Evolutionary conservation across 2,888 invertebrate species (phyloP), one percentile per base, ranked within the genome.

Genomic region (Eledone cirrhosa): DNA sequence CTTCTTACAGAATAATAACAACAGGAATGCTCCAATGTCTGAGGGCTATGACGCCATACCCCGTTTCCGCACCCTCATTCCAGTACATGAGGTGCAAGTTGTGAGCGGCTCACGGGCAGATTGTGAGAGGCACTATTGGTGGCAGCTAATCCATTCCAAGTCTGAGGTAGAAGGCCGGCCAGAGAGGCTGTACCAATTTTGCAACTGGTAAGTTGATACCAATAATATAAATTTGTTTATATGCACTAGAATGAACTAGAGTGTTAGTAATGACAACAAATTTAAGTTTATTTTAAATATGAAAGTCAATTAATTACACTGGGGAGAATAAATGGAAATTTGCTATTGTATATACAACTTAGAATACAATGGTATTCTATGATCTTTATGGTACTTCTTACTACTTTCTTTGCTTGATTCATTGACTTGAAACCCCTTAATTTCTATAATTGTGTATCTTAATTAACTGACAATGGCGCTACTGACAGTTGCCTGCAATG

Each of bases 11-110:
- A 27, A 24, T 16, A 48, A 53, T 24, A 22, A n/a, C 78, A 80
- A 79, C 59, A n/a, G 63, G 48, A 63, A 65, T n/a, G 47, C 76
- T 48, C 72, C 80, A 27, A 63, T 75, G 29, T 72, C 69, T 19
- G 80, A 80, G 48, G 33, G 65, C 47, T 72, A 41, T 59, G 88
- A 87, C 48, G 84, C 85, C 67, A 80, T 97, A 83, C 98, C 98
- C 92, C 93, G 97, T 86, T 98, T 97, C 92, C 97, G 98, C 92
- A 97, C 97, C 80, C 92, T 98, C 84, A 98, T 98, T 87, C 98
- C 98, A 0, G 98, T 98, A 69, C 97, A 97, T 29, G 98, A 98
- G 92, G 97, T 98, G 67, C 98, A 98, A 93, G 98, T 98, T 67
- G 93, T 98, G 81, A 96, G 97, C 65, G 96, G 96, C 65, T 96